phyloP scores from a whole-genome alignment of 2,113 vertebrate species.

The Nothocercus nigrocapillus region DNA sequence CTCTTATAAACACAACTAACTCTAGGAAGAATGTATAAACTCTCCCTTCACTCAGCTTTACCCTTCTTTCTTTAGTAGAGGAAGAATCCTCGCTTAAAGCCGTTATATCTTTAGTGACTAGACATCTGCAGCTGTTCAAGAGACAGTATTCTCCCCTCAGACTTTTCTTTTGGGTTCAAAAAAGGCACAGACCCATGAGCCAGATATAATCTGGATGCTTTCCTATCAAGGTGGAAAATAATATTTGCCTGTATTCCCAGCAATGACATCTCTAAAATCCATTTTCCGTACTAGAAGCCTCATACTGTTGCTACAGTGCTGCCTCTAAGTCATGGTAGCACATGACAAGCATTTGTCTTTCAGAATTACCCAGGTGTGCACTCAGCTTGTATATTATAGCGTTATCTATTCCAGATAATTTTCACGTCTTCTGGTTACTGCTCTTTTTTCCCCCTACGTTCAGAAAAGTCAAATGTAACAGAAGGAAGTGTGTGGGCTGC shows the following conservation, averaged over 20 bases:
- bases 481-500: background rate
- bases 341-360: background rate
- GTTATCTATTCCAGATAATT: background rate
- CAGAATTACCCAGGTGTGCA: background rate
- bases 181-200: background rate
- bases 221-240: background rate
- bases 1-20: slow-evolving; percentile 40
- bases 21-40: slow-evolving; percentile 54
- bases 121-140: slow-evolving; percentile 37
- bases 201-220: background rate
- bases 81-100: slow-evolving; percentile 25
- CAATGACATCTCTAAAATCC: background rate
- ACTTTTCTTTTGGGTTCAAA: background rate
- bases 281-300: background rate
- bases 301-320: background rate
- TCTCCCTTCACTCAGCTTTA: slow-evolving; percentile 31
- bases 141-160: background rate
- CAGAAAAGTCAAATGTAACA: background rate
- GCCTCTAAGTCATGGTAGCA: background rate
- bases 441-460: background rate
- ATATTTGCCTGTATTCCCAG: background rate
- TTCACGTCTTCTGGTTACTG: background rate
- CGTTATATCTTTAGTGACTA: background rate
- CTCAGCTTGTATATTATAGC: background rate
- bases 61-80: slow-evolving; percentile 14